A percentile compares a stretch with the other conserved stretches of the same genome.
Evolutionary conservation across 2,113 vertebrate genomes (phyloP).

Genomic region (Eudyptes chrysolophus): DNA sequence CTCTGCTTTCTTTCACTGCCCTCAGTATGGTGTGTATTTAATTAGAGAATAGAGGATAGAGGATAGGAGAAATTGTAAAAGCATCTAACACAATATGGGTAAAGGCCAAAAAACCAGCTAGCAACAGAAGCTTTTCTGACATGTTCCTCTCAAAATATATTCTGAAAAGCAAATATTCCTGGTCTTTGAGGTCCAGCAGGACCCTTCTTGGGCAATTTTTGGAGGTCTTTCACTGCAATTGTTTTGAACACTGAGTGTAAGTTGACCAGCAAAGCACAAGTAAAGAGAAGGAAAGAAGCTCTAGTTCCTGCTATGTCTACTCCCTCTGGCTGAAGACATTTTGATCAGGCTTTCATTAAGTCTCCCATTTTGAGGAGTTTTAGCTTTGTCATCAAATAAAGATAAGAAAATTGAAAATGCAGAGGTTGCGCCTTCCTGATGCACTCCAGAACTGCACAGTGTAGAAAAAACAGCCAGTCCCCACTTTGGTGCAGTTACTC

Average conservation of each 20-base stretch:
- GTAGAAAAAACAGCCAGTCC: not conserved
- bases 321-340: not conserved
- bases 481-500: not conserved
- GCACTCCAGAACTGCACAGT: accelerated
- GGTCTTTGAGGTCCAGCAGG: not conserved
- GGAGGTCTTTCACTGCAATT: not conserved
- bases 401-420: not conserved
- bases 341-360: not conserved
- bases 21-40: not conserved
- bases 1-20: not conserved
- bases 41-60: not conserved
- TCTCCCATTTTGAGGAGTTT: not conserved
- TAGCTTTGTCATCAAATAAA: not conserved
- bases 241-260: not conserved
- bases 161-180: not conserved
- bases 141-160: not conserved
- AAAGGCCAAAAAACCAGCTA: not conserved
- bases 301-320: not conserved
- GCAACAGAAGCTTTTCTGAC: not conserved
- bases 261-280: not conserved
- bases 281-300: not conserved
- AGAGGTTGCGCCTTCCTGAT: not conserved
- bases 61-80: not conserved
- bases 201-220: not conserved
- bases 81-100: not conserved